Conservation (phyloP, 2,888 invertebrate species). For the Alentia gelatinosa region DNA sequence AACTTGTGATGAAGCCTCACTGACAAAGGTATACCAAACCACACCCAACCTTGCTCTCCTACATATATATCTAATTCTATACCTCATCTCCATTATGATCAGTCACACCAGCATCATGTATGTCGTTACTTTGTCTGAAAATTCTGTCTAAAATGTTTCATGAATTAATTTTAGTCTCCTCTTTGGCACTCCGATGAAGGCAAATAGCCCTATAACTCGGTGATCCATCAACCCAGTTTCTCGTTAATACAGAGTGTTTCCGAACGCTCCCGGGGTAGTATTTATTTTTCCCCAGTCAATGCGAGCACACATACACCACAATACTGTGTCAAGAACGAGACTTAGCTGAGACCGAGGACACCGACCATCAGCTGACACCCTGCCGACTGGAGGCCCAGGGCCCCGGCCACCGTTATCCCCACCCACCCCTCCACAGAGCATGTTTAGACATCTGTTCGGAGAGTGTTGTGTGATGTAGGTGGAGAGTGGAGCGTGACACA, state of each 20-base stretch:
- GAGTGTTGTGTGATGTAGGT: not conserved
- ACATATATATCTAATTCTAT: too few species aligned
- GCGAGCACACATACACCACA: not conserved
- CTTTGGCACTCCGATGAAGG: too few species aligned
- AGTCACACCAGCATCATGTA: too few species aligned
- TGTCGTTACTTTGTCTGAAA: too few species aligned
- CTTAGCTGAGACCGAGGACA: not conserved
- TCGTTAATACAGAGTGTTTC: not conserved
- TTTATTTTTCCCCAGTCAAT: not conserved
- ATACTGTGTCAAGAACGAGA: not conserved
- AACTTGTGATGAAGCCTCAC: too few species aligned
- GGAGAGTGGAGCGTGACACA: conserved; percentile 18
- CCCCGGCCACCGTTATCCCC: not conserved
- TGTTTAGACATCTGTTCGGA: not conserved
- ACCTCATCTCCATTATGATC: too few species aligned
- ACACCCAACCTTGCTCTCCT: too few species aligned
- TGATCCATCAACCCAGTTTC: too few species aligned
- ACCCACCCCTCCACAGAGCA: not conserved
- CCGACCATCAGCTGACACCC: not conserved
- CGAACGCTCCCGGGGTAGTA: not conserved
- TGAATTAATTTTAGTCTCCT: too few species aligned
- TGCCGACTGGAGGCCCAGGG: not conserved
- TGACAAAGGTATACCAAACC: too few species aligned
- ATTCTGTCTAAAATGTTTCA: too few species aligned
- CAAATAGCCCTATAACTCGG: too few species aligned